Base-by-base conservation (phyloP, 2,113 vertebrate species). In the Tylochromis polylepis region DNA sequence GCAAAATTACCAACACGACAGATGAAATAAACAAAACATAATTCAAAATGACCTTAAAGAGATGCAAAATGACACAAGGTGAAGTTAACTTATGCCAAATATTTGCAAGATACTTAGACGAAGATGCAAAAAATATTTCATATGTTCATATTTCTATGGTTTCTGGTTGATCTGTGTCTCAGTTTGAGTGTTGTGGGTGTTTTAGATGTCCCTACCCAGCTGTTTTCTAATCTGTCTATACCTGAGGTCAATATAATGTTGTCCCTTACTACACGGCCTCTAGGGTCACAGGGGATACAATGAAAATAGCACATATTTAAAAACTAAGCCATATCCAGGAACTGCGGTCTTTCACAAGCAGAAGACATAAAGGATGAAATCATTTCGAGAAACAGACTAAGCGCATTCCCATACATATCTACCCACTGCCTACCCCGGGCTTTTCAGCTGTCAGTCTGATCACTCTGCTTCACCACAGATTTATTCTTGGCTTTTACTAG, bases 371-470 rank as follows among this genome's bases (percentile, higher is more conserved):
- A 43, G 58, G 16, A 29, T 29, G 24, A 53, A 43, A 60, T 62
- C 16, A 27, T 49, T 12, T 49, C 1, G 1, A 6, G 24, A 59
- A 29, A 58, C 22, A 59, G 41, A 81, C 38, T 22, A 16, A 38
- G 46, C 31, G 6, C 59, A 82, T 36, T 65, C 29, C n/a, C 59
- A 67, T 11, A 36, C 6, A 2, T 36, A 53, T 51, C 27, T 16
- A 60, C 38, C 46, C 46, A 49, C 12, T 82, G 59, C 24, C 27
- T 11, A 5, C 11, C 4, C n/a, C 8, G 2, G 8, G 46, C 11
- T 46, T 46, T 49, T 29, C 38, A 81, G 22, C 79, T 49, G 79
- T 81, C 57, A 62, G 57, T 22, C 57, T 62, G 27, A 81, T 62
- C 11, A 49, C 41, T 49, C 79, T 31, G 38, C 79, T 60, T 60